Evolutionary conservation across 2,113 vertebrate genomes (phyloP).

Genomic region (Saguinus midas): DNA sequence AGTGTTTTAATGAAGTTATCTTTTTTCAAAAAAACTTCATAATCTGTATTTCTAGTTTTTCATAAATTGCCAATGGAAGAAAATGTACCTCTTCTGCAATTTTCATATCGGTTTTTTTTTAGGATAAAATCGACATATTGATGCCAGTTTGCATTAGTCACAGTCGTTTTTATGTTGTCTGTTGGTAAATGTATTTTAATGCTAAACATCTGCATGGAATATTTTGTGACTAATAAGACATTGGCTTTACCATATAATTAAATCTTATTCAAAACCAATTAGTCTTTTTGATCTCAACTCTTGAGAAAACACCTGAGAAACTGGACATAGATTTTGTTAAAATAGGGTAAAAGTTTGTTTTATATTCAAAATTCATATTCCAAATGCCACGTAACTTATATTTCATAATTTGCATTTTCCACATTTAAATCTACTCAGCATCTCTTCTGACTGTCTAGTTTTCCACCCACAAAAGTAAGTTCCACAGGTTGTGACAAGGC

Average conservation of each 20-base stretch:
- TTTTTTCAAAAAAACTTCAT: background rate
- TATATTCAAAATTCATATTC: background rate
- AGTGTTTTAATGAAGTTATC: background rate
- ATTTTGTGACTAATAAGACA: background rate
- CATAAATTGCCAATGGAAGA: background rate
- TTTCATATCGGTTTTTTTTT: background rate
- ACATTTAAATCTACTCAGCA: background rate
- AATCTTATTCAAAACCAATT: background rate
- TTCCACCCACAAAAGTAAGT: background rate
- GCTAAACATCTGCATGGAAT: background rate
- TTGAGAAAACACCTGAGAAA: background rate
- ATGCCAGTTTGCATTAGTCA: background rate
- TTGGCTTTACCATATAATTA: background rate
- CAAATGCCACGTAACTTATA: no score
- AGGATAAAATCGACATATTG: background rate
- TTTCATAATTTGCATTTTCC: background rate
- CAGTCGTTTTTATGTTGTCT: background rate
- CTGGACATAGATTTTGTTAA: background rate
- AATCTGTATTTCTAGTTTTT: background rate
- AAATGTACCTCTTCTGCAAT: fast-evolving
- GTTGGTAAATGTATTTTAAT: background rate
- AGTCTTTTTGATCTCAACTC: background rate
- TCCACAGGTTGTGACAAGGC: background rate
- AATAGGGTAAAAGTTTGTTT: background rate
- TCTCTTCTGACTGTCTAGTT: background rate